Conservation (phyloP, 2,113 vertebrate genomes). For the Sceloporus undulatus region DNA sequence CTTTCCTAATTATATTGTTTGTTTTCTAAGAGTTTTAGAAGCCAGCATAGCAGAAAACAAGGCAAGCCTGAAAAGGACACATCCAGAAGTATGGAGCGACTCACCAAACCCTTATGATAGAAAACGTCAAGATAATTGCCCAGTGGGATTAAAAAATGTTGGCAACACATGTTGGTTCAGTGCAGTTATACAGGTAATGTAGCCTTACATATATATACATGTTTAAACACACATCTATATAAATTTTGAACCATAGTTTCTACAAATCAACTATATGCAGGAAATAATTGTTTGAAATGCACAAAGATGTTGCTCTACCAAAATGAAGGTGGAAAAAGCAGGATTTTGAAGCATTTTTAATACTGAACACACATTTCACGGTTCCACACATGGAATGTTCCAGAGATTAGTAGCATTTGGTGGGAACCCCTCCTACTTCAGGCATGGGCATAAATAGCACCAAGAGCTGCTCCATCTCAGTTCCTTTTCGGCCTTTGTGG, state of each 20-base stretch:
- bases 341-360: too few species aligned
- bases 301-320: not conserved
- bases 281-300: not conserved
- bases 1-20: slow-evolving; percentile 51
- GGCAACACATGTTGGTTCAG: slow-evolving; percentile 99
- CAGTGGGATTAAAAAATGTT: slow-evolving; percentile 97
- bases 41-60: slow-evolving; percentile 99
- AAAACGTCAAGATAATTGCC: slow-evolving; percentile 91
- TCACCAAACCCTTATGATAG: slow-evolving; percentile 96
- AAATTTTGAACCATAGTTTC: not conserved
- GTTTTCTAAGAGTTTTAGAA: slow-evolving; percentile 90
- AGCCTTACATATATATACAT: fast-evolving
- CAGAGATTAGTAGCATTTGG: too few species aligned
- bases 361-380: too few species aligned
- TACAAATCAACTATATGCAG: not conserved
- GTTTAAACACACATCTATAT: not conserved
- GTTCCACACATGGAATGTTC: too few species aligned
- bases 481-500: too few species aligned
- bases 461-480: too few species aligned
- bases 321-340: not conserved
- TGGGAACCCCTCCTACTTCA: too few species aligned
- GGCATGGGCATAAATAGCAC: too few species aligned
- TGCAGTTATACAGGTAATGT: slow-evolving; percentile 95
- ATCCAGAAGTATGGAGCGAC: slow-evolving; percentile 96
- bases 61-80: slow-evolving; percentile 93